These are phyloP conservation scores for Yponomeuta malinellus DNA, from an alignment of 2,888 invertebrate species.

Conservation along the genomic window DNA sequence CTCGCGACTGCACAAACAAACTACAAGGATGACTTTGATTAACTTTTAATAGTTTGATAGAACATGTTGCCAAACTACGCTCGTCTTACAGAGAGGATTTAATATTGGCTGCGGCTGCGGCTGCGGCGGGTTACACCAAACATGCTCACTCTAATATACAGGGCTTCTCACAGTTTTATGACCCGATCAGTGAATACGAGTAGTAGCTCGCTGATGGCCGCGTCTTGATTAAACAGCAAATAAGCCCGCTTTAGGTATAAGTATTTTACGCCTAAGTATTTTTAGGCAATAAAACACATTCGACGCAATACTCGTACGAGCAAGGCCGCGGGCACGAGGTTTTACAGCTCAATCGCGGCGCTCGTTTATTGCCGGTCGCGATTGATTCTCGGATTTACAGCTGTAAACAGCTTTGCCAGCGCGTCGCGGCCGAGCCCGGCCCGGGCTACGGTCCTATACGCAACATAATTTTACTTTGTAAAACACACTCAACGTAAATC, in stretches of 20 bases:
- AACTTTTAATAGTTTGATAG: constrained; percentile 1
- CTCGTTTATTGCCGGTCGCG: constrained; percentile 1
- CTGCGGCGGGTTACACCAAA: background rate
- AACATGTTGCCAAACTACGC: background rate
- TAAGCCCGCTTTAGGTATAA: no score
- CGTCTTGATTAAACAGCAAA: no score
- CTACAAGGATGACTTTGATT: background rate
- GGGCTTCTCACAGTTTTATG: no score
- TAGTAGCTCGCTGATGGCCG: no score
- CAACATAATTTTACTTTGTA: no score
- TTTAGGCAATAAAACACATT: background rate
- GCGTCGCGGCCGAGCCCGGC: background rate
- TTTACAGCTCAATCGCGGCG: constrained; percentile 15
- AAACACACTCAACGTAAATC: no score
- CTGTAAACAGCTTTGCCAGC: constrained; percentile 13
- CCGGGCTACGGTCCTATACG: no score
- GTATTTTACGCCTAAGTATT: background rate
- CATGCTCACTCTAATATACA: background rate
- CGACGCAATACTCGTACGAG: background rate
- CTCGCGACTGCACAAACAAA: background rate
- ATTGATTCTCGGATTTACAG: constrained; percentile 16
- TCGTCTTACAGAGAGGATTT: background rate
- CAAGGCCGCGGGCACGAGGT: background rate
- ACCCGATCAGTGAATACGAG: no score
- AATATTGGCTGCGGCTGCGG: background rate